Base-by-base conservation (phyloP, 2,797 vertebrate species). In the Manis pentadactyla region DNA sequence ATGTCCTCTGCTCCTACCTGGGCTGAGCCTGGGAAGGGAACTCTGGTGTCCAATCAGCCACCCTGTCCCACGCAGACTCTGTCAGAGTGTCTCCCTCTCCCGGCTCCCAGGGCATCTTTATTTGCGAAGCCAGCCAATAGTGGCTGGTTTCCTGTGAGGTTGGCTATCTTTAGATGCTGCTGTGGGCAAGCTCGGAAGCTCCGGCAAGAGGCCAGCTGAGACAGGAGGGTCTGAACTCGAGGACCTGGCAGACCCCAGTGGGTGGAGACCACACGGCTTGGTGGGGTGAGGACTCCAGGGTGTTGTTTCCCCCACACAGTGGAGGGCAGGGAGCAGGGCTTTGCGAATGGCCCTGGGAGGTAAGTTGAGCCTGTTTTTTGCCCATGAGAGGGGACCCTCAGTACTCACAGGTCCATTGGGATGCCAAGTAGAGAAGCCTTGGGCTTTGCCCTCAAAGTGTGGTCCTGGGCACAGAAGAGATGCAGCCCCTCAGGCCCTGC, bases 101-200 rank as follows among this genome's bases (percentile, higher is more conserved):
- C 2, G 46, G 46, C 59, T 78, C 29, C 83, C 64, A 74, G 53
- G 46, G 90, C 46, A 96, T 95, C 96, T 95, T 95, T 95, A 95
- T 97, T 86, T 92, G 93, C n/a, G 17, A 68, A 93, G 74, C 95
- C 94, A 91, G 95, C 97, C 97, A 98, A 98, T 98, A 74, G 90
- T 51, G 2, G 95, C 73, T 95, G 82, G 92, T 93, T 98, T 98
- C 97, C 97, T 98, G 97, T 97, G 92, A 94, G 90, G 94, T 29
- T 19, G 57, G 23, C 92, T 95, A 64, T 97, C 73, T 97, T 92
- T 75, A 97, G 95, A 87, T 11, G 34, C 93, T 21, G 66, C 69
- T 0, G 2, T 71, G 25, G 69, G 51, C 59, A 10, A 42, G 69
- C 75, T 75, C 42, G 66, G 29, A 29, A 25, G 23, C 68, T 64